Percentiles rank a stretch among this genome's conserved stretches.
phyloP scores from a whole-genome alignment of 1,140 invertebrate species.

The Micrasema minimum region DNA sequence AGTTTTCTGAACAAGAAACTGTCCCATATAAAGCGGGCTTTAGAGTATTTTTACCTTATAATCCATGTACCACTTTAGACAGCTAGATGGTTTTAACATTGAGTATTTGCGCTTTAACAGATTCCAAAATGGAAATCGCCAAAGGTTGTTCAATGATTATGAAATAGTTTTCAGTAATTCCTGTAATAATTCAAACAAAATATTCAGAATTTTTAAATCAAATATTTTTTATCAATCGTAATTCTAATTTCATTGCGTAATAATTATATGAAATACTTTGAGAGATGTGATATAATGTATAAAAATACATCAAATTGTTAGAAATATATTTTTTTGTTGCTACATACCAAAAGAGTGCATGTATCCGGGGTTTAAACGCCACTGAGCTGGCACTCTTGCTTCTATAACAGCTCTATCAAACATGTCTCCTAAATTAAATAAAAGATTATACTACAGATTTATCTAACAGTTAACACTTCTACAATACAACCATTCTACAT shows the following conservation, averaged over 20 bases:
- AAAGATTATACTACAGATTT: not conserved
- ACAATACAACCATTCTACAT: not conserved
- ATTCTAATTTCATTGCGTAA: too few relatives aligned
- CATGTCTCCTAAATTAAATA: not conserved
- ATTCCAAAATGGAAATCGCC: not conserved
- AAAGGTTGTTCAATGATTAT: not conserved
- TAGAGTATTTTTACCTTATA: too few relatives aligned
- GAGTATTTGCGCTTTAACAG: not conserved
- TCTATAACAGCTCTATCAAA: not conserved
- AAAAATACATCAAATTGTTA: too few relatives aligned
- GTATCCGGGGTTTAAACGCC: not conserved
- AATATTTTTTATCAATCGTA: too few relatives aligned
- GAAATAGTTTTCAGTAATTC: conserved; percentile 14
- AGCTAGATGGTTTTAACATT: too few relatives aligned
- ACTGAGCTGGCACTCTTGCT: not conserved
- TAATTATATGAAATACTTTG: too few relatives aligned
- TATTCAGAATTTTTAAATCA: too few relatives aligned
- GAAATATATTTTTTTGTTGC: too few relatives aligned
- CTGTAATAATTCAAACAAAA: not conserved
- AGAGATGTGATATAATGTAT: too few relatives aligned
- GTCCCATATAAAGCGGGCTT: too few relatives aligned
- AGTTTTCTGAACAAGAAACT: too few relatives aligned
- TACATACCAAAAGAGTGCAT: conserved; percentile 3
- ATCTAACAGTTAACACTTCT: not conserved
- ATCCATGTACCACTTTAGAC: too few relatives aligned